Evolutionary conservation across 1,140 invertebrate genomes (phyloP).

Genomic region (Diorhabda carinulata): DNA sequence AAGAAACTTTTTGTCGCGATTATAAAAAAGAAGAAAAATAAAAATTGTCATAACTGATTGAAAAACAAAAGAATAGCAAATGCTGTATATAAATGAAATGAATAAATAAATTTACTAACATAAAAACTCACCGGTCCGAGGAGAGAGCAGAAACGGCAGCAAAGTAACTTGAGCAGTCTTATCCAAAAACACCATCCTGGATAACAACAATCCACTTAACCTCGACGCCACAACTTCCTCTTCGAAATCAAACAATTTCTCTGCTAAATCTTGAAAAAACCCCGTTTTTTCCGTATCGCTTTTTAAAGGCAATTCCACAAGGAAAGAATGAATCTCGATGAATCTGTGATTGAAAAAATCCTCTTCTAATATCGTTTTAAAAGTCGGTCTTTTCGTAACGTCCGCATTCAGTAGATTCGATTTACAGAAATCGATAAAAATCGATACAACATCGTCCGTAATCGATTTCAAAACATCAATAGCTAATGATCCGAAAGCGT

Average conservation of each 20-base stretch:
- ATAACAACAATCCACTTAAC: constrained; percentile 68
- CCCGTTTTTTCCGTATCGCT: constrained; percentile 66
- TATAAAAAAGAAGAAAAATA: too few relatives aligned
- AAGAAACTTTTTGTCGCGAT: too few relatives aligned
- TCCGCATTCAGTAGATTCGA: constrained; percentile 60
- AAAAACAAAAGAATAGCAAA: too few relatives aligned
- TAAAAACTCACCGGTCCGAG: constrained; percentile 54
- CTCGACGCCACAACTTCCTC: constrained; percentile 75
- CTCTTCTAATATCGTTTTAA: constrained; percentile 63
- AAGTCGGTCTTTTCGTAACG: constrained; percentile 55
- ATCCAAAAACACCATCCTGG: constrained; percentile 78
- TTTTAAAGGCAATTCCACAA: constrained; percentile 76
- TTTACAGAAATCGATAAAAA: constrained; percentile 64
- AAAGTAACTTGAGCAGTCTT: constrained; percentile 69
- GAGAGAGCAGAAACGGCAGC: constrained; percentile 69
- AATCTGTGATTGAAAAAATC: constrained; percentile 79
- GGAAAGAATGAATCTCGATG: constrained; percentile 73
- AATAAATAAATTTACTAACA: not conserved
- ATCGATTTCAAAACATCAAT: constrained; percentile 65
- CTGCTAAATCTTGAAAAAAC: constrained; percentile 68
- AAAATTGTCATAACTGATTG: too few relatives aligned
- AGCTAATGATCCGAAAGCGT: constrained; percentile 74
- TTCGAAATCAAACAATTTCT: constrained; percentile 64
- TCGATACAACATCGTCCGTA: constrained; percentile 23
- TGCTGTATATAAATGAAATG: too few relatives aligned